phyloP scores from a whole-genome alignment of 2,888 invertebrate genomes.

The Drosophila sordidula region DNA sequence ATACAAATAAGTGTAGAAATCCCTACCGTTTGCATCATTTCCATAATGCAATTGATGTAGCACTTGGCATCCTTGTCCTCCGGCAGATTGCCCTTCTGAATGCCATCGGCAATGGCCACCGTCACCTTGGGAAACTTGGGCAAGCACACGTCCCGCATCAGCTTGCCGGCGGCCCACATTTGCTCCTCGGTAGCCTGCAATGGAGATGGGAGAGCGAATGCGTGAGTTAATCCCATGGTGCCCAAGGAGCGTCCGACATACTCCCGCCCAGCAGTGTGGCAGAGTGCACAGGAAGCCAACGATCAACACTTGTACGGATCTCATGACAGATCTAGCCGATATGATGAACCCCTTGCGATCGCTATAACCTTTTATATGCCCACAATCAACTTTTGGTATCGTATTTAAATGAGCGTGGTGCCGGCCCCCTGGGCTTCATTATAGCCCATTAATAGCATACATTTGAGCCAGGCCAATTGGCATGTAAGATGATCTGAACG shows the following conservation, averaged over 20 bases:
- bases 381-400: background rate
- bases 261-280: slow-evolving; percentile 39
- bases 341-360: background rate
- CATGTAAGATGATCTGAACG: background rate
- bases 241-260: slow-evolving; percentile 4
- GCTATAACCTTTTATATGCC: slow-evolving; percentile 29
- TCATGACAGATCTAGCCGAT: slow-evolving; percentile 25
- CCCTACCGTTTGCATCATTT: slow-evolving; percentile 86
- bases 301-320: slow-evolving; percentile 20
- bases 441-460: slow-evolving; percentile 17
- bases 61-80: slow-evolving; percentile 85
- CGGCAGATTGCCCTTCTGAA: slow-evolving; percentile 78
- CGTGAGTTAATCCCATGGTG: too few relatives aligned
- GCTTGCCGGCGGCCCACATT: slow-evolving; percentile 87
- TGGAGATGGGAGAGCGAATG: background rate
- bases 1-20: background rate
- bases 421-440: slow-evolving; percentile 9
- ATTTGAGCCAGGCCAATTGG: slow-evolving; percentile 10
- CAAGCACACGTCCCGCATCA: slow-evolving; percentile 88
- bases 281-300: slow-evolving; percentile 22
- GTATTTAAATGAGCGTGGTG: slow-evolving; percentile 12
- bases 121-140: slow-evolving; percentile 86
- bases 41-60: slow-evolving; percentile 86
- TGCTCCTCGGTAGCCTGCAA: slow-evolving; percentile 86
- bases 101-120: slow-evolving; percentile 76